A percentile compares a stretch with the other conserved stretches of the same genome.
These are phyloP conservation scores for Hypotaenidia okinawae DNA, from an alignment of 2,797 vertebrate genomes.

Conservation along the genomic window DNA sequence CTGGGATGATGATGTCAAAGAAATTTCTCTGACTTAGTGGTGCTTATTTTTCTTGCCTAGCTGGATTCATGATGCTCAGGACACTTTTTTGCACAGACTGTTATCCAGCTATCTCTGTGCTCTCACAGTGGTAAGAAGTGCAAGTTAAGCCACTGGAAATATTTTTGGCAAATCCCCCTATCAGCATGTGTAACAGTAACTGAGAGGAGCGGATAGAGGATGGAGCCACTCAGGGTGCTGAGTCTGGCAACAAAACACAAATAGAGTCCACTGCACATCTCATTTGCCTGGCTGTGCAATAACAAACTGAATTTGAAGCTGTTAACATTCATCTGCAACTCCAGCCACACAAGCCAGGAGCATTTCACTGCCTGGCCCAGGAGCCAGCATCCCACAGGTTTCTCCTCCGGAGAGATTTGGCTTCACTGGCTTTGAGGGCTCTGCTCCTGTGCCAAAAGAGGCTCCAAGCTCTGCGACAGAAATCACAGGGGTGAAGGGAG, in stretches of 20 bases:
- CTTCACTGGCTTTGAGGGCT: neutral
- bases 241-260: neutral
- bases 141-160: neutral
- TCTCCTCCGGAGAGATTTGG: neutral
- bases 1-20: neutral
- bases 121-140: neutral
- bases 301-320: neutral
- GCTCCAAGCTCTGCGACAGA: neutral
- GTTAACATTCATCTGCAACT: neutral
- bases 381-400: neutral
- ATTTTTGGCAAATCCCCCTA: neutral
- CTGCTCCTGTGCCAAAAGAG: neutral
- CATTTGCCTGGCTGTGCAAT: neutral
- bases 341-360: neutral
- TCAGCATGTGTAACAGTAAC: neutral
- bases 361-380: neutral
- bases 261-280: neutral
- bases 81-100: neutral
- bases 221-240: neutral
- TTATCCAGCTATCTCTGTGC: neutral
- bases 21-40: neutral
- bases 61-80: neutral
- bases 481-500: fast-evolving
- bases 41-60: neutral
- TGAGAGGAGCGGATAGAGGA: neutral